Evolutionary conservation across 2,797 vertebrate species (phyloP).

Genomic region (Emys orbicularis): DNA sequence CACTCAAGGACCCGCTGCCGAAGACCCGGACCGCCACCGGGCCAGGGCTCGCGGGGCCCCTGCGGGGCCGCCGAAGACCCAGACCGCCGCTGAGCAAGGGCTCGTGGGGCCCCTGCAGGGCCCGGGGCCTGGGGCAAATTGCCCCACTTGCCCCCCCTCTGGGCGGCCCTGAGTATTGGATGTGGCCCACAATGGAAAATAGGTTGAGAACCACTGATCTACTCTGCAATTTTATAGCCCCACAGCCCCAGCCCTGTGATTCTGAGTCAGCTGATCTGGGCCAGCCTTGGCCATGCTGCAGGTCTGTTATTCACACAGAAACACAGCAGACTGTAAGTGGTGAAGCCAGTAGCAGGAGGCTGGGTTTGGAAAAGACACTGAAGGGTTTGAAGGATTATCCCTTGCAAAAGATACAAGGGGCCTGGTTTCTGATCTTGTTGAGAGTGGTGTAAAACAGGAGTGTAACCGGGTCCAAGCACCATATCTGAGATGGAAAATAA

Average conservation of each 20-base stretch:
- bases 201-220: no score
- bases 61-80: no score
- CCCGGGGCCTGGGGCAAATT: no score
- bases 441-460: background rate
- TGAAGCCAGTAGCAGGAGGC: background rate
- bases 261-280: background rate
- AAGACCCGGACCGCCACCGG: no score
- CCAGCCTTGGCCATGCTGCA: no score
- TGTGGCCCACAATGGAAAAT: no score
- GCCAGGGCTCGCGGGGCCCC: no score
- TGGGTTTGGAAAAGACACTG: background rate
- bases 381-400: background rate
- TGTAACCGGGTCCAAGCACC: background rate
- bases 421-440: accelerated
- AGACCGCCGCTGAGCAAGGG: no score
- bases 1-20: no score
- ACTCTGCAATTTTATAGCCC: background rate
- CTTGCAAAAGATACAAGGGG: background rate
- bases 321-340: accelerated
- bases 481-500: background rate
- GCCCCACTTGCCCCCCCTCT: no score
- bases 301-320: background rate
- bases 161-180: no score
- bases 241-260: background rate
- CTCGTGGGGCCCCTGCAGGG: no score